phyloP scores from a whole-genome alignment of 2,113 vertebrate genomes.

The Orycteropus afer region DNA sequence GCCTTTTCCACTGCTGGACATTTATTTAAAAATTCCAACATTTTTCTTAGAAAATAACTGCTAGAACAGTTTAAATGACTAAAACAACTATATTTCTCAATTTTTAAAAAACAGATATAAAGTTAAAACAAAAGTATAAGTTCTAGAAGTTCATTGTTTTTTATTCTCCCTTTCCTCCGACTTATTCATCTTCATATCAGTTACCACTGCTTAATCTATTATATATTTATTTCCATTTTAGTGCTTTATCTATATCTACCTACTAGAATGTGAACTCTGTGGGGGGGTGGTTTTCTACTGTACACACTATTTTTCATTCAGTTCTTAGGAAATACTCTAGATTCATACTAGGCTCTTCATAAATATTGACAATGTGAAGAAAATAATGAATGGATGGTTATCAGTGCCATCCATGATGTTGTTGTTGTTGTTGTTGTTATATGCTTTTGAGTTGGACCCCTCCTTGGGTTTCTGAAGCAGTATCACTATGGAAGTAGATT shows the following conservation, averaged over 20 bases:
- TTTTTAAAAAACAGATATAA: not conserved
- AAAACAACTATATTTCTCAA: not conserved
- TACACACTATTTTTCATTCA: not conserved
- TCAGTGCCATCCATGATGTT: not conserved
- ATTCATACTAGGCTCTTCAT: not conserved
- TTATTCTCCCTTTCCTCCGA: not conserved
- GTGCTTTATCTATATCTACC: not conserved
- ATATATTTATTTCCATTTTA: not conserved
- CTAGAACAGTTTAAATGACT: not conserved
- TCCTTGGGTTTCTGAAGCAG: too few species aligned
- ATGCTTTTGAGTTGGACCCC: too few species aligned
- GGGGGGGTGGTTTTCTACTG: not conserved
- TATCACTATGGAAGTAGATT: too few species aligned
- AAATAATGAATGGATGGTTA: not conserved
- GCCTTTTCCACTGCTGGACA: not conserved
- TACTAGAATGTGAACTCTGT: not conserved
- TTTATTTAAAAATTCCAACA: not conserved
- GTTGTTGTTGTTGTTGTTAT: not conserved
- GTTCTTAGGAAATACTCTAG: not conserved
- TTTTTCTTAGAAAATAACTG: slow-evolving; percentile 3
- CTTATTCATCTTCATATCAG: not conserved
- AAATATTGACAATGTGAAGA: slow-evolving; percentile 16
- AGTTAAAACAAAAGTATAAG: not conserved
- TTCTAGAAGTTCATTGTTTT: not conserved
- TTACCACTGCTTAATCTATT: not conserved